Evolutionary conservation across 2,888 invertebrate species (phyloP).

Genomic region (Machimus rusticus): DNA sequence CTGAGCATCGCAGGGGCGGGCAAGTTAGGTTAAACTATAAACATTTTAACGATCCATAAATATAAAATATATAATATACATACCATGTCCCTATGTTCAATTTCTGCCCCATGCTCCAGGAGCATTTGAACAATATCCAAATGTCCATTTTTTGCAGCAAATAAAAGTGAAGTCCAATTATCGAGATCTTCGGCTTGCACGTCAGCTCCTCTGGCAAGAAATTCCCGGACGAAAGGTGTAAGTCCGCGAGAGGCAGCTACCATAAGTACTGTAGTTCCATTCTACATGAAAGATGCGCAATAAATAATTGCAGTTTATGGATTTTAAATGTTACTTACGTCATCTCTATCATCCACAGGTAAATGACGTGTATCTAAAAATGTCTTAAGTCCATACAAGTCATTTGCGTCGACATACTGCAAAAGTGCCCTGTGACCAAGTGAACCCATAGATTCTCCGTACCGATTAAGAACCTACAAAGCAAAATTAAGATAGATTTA

Average conservation of each 20-base stretch:
- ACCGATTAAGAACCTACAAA: slow-evolving; percentile 80
- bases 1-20: no score
- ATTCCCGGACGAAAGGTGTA: slow-evolving; percentile 79
- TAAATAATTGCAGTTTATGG: not conserved
- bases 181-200: slow-evolving; percentile 90
- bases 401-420: slow-evolving; percentile 82
- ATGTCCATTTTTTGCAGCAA: slow-evolving; percentile 90
- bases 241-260: slow-evolving; percentile 88
- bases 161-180: slow-evolving; percentile 90
- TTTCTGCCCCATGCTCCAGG: slow-evolving; percentile 82
- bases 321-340: slow-evolving; percentile 66
- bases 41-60: not conserved
- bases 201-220: slow-evolving; percentile 91
- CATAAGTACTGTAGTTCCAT: slow-evolving; percentile 93
- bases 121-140: slow-evolving; percentile 81
- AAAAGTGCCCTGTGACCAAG: slow-evolving; percentile 83
- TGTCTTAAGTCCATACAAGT: slow-evolving; percentile 78
- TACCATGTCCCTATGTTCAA: slow-evolving; percentile 89
- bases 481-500: not conserved
- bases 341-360: slow-evolving; percentile 86
- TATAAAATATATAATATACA: slow-evolving; percentile 53
- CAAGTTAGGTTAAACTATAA: no score
- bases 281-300: slow-evolving; percentile 67
- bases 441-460: slow-evolving; percentile 90
- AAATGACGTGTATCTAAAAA: slow-evolving; percentile 84